Percentiles rank a stretch among this genome's conserved stretches.
phyloP scores from a whole-genome alignment of 2,113 vertebrate genomes.

The Phoxinus phoxinus region DNA sequence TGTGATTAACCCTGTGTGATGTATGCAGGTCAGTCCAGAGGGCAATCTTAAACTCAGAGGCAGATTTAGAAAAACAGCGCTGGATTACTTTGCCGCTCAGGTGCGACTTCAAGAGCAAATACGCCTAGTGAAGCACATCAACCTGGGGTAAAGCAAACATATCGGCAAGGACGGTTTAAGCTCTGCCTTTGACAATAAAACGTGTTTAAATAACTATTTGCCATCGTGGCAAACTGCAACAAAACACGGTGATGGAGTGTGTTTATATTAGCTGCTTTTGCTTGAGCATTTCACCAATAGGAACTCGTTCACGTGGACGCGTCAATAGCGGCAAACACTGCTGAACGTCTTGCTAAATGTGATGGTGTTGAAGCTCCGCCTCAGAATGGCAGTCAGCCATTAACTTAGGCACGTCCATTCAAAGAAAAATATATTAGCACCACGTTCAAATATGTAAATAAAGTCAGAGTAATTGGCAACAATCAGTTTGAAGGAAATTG shows the following conservation, averaged over 20 bases:
- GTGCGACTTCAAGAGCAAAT: slow-evolving; percentile 65
- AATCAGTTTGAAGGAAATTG: slow-evolving; percentile 7
- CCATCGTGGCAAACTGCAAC: neutral
- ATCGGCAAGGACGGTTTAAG: slow-evolving; percentile 40
- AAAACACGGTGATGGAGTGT: slow-evolving; percentile 1
- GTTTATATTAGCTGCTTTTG: neutral
- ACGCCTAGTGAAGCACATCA: slow-evolving; percentile 70
- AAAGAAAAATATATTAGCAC: slow-evolving; percentile 22
- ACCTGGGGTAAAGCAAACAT: slow-evolving; percentile 65
- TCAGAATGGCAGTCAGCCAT: neutral
- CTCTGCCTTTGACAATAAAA: slow-evolving; percentile 32
- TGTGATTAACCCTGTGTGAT: slow-evolving; percentile 74
- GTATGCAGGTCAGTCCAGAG: slow-evolving; percentile 68
- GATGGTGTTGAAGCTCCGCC: neutral
- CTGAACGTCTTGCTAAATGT: neutral
- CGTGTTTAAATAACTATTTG: neutral
- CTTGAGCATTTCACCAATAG: neutral
- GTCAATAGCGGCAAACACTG: neutral
- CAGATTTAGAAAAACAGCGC: slow-evolving; percentile 68
- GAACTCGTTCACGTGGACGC: neutral
- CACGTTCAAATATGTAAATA: neutral
- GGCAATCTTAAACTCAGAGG: slow-evolving; percentile 62
- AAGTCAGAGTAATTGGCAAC: slow-evolving; percentile 13
- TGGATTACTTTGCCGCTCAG: slow-evolving; percentile 69
- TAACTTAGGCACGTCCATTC: neutral